These are phyloP conservation scores for Ips typographus DNA, from an alignment of 1,140 invertebrate genomes.

Conservation along the genomic window DNA sequence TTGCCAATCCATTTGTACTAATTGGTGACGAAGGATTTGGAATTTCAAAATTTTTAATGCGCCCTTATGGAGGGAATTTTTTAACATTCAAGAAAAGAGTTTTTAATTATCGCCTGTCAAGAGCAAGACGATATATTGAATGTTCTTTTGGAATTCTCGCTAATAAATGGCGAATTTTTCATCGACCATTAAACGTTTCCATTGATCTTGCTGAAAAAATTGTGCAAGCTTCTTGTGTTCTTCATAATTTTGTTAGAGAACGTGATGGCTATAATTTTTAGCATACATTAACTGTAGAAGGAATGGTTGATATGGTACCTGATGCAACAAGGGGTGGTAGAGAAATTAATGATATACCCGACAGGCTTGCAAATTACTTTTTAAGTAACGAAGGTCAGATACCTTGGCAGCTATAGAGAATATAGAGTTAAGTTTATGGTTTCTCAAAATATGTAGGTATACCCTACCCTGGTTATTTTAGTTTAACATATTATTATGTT, in stretches of 20 bases:
- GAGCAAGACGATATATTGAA: slow-evolving; percentile 53
- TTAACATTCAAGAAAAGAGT: slow-evolving; percentile 47
- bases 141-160: slow-evolving; percentile 48
- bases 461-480: no score
- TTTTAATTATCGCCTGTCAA: slow-evolving; percentile 54
- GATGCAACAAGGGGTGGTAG: no score
- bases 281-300: slow-evolving; percentile 35
- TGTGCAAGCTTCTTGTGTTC: slow-evolving; percentile 47
- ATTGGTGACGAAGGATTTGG: slow-evolving; percentile 51
- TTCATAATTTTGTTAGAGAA: slow-evolving; percentile 50
- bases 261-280: slow-evolving; percentile 48
- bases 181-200: slow-evolving; percentile 46
- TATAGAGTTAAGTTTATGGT: no score
- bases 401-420: no score
- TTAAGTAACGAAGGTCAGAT: no score
- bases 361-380: no score
- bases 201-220: slow-evolving; percentile 43
- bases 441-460: no score
- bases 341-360: no score
- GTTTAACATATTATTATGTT: no score
- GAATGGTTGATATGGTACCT: not conserved
- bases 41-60: slow-evolving; percentile 44
- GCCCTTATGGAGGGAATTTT: slow-evolving; percentile 50
- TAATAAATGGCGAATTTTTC: slow-evolving; percentile 52
- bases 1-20: slow-evolving; percentile 38